A percentile compares a stretch with the other conserved stretches of the same genome.
Conservation (phyloP, 2,888 invertebrate genomes). For the Mythimna albipuncta region DNA sequence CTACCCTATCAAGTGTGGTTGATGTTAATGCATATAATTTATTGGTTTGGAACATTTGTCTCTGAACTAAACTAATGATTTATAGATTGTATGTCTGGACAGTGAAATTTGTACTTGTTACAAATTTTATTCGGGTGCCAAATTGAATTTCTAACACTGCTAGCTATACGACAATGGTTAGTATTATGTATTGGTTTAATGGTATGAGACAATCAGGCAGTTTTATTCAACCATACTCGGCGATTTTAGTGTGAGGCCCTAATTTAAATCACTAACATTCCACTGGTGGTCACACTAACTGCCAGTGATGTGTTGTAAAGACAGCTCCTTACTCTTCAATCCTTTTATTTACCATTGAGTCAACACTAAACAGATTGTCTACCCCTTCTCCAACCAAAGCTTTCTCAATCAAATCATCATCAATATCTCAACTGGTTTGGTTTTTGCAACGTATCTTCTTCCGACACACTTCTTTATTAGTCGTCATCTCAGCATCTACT, state of each 20-base stretch:
- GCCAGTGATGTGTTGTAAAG: neutral
- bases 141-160: neutral
- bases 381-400: neutral
- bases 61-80: constrained; percentile 6
- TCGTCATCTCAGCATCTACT: neutral
- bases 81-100: neutral
- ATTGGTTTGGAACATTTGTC: constrained; percentile 14
- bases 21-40: constrained; percentile 18
- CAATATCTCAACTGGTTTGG: neutral
- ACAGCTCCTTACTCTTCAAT: neutral
- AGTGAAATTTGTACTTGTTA: neutral
- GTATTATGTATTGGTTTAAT: neutral
- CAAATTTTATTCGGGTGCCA: neutral
- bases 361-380: neutral
- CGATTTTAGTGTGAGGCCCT: neutral
- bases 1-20: neutral
- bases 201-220: neutral
- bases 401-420: constrained; percentile 20
- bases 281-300: neutral
- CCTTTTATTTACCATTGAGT: neutral
- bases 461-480: neutral
- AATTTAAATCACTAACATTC: neutral
- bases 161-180: neutral
- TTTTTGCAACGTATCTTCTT: neutral
- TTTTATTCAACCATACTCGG: neutral